phyloP scores from a whole-genome alignment of 2,797 vertebrate genomes.

The Sternarchorhynchus goeldii region DNA sequence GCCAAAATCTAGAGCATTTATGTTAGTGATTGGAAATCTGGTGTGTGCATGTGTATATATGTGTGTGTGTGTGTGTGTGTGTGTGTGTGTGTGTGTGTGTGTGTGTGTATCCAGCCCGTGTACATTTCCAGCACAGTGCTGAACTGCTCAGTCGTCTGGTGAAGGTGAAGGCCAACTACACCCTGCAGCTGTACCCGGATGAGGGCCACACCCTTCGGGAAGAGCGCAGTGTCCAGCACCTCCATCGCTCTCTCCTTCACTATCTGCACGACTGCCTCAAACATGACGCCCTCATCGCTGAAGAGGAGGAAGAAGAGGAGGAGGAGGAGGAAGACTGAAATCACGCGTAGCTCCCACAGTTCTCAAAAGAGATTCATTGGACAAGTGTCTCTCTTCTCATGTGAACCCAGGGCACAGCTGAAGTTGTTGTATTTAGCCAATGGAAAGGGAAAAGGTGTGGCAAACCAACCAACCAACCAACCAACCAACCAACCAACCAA shows the following conservation, averaged over 20 bases:
- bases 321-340: constrained; percentile 75
- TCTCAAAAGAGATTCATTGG: constrained; percentile 50
- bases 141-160: constrained; percentile 82
- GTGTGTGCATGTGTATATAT: constrained; percentile 8
- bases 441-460: constrained; percentile 64
- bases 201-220: constrained; percentile 78
- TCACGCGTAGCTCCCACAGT: constrained; percentile 21
- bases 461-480: constrained; percentile 68
- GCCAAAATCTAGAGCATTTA: not conserved
- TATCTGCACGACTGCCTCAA: constrained; percentile 79
- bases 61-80: not conserved
- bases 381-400: constrained; percentile 62
- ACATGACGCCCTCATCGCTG: constrained; percentile 62
- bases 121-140: constrained; percentile 86
- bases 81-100: constrained; percentile 17
- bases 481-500: constrained; percentile 63
- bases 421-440: constrained; percentile 41
- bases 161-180: constrained; percentile 77
- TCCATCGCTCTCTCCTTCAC: constrained; percentile 74
- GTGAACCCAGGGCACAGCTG: constrained; percentile 60
- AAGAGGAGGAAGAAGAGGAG: constrained; percentile 66
- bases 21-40: not conserved
- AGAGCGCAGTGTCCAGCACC: constrained; percentile 73
- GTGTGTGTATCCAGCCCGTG: constrained; percentile 68
- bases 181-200: constrained; percentile 81